Evolutionary conservation across 1,140 invertebrate species (phyloP).

Genomic region (Drosophila fuyamai): DNA sequence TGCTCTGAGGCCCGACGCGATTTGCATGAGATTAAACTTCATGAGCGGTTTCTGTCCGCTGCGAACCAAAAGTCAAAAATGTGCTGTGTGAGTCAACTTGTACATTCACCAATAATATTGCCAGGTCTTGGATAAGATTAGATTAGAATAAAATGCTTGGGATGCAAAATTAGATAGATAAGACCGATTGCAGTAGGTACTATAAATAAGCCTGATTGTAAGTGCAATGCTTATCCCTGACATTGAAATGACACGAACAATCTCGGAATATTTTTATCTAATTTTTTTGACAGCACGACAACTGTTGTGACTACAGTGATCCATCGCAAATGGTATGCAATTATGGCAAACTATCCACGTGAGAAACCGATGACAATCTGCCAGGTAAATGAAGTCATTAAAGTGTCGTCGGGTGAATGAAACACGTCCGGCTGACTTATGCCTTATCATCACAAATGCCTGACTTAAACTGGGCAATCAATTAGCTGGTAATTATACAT

Average conservation of each 20-base stretch:
- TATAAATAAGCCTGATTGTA: neutral
- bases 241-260: slow-evolving; percentile 22
- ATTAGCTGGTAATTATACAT: slow-evolving; percentile 70
- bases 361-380: slow-evolving; percentile 59
- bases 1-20: slow-evolving; percentile 65
- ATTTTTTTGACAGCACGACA: slow-evolving; percentile 20
- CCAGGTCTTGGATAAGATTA: slow-evolving; percentile 8
- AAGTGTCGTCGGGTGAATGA: slow-evolving; percentile 33
- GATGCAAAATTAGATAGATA: neutral
- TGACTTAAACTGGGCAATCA: slow-evolving; percentile 63
- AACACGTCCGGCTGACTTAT: slow-evolving; percentile 13
- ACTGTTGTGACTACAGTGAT: slow-evolving; percentile 1
- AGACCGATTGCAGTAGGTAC: neutral
- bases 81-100: neutral
- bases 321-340: slow-evolving; percentile 1
- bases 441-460: slow-evolving; percentile 54
- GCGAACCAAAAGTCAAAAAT: slow-evolving; percentile 22
- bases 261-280: neutral
- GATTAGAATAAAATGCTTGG: neutral
- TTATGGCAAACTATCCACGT: slow-evolving; percentile 24
- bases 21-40: slow-evolving; percentile 76
- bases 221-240: neutral
- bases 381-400: slow-evolving; percentile 56
- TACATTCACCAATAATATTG: neutral
- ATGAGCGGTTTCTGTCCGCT: slow-evolving; percentile 72